Evolutionary conservation across 2,888 invertebrate genomes (phyloP).

Genomic region (Reticulitermes lucifugus): DNA sequence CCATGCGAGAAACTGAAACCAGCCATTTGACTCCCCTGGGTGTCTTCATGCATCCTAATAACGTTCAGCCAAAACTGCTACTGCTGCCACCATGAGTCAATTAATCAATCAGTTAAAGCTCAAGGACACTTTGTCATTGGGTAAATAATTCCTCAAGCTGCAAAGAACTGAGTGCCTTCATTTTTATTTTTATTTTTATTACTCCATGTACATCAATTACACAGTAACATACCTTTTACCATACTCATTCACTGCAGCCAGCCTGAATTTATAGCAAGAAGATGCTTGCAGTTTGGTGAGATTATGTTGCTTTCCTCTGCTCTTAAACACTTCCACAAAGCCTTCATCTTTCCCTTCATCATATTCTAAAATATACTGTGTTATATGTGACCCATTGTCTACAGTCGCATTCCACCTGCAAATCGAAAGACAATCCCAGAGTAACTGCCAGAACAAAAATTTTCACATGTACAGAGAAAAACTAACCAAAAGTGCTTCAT

Average conservation of each 20-base stretch:
- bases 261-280: constrained; percentile 83
- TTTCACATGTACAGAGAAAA: no score
- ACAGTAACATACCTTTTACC: constrained; percentile 70
- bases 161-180: no score
- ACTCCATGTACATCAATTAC: background rate
- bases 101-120: no score
- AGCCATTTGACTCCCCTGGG: no score
- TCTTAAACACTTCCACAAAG: constrained; percentile 79
- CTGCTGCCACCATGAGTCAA: no score
- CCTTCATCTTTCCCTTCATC: constrained; percentile 77
- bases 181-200: no score
- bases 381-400: constrained; percentile 85
- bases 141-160: no score
- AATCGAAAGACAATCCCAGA: background rate
- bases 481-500: no score
- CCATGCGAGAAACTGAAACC: no score
- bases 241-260: constrained; percentile 85
- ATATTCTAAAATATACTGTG: constrained; percentile 81
- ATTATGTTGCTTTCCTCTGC: constrained; percentile 80
- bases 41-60: no score
- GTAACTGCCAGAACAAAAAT: background rate
- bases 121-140: no score
- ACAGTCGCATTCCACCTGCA: constrained; percentile 74
- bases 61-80: no score
- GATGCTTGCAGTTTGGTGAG: constrained; percentile 81